Conservation (phyloP, 2,888 invertebrate species). For the Limnephilus rhombicus region DNA sequence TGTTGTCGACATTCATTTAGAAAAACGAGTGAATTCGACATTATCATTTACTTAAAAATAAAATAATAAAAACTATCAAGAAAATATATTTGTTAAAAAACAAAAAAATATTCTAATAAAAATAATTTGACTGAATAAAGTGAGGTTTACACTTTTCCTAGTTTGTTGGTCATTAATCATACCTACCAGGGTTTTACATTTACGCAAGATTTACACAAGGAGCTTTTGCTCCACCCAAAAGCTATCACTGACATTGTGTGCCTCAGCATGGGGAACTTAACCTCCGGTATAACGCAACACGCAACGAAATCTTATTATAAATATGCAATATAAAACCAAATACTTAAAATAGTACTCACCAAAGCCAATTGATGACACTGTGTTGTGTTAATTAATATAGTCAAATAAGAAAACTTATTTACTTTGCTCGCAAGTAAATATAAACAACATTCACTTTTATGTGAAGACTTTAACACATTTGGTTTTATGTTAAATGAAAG, state of each 20-base stretch:
- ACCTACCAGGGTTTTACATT: neutral
- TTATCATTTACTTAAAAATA: too few species aligned
- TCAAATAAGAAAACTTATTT: slow-evolving; percentile 11
- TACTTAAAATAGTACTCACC: slow-evolving; percentile 22
- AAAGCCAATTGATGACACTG: neutral
- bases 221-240: slow-evolving; percentile 34
- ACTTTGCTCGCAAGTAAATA: slow-evolving; percentile 9
- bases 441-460: slow-evolving; percentile 53
- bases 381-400: slow-evolving; percentile 21
- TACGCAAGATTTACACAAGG: neutral
- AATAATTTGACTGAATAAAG: neutral
- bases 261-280: neutral
- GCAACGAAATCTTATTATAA: neutral
- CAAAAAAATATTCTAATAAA: neutral
- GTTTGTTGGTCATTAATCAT: too few species aligned
- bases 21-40: neutral
- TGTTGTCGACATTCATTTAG: neutral
- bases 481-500: neutral
- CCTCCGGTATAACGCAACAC: neutral
- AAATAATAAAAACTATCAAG: neutral
- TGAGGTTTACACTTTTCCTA: neutral
- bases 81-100: neutral
- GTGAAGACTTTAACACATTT: neutral
- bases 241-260: neutral
- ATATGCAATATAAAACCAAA: neutral